Percentiles rank a stretch among this genome's conserved stretches.
Conservation (phyloP, 1,140 invertebrate genomes). For the Myzus persicae region DNA sequence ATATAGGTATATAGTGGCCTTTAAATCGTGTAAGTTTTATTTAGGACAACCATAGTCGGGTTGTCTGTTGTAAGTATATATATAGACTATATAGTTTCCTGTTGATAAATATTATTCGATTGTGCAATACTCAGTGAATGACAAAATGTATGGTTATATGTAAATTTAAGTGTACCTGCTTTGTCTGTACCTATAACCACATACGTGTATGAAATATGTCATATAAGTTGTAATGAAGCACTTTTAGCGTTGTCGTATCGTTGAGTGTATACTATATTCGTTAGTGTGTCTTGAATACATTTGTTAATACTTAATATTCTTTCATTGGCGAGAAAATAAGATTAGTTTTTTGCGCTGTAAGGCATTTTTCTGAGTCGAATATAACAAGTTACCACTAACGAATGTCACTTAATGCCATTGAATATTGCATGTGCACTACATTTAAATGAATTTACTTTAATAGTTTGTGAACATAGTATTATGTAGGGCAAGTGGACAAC, state of each 20-base stretch:
- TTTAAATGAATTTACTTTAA: background rate
- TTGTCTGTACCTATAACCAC: too few relatives aligned
- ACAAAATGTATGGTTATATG: background rate
- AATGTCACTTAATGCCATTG: background rate
- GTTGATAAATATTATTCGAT: background rate
- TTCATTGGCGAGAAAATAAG: background rate
- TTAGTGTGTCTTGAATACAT: background rate
- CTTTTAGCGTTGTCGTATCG: background rate
- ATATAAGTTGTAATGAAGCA: background rate
- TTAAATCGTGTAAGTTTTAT: slow-evolving; percentile 7
- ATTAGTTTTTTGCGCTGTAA: background rate
- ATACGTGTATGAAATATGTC: background rate
- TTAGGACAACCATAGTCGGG: background rate
- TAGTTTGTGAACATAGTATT: background rate
- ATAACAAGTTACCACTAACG: background rate
- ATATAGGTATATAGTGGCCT: background rate
- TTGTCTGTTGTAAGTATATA: background rate
- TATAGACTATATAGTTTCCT: background rate
- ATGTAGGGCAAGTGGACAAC: background rate
- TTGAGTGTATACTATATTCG: background rate
- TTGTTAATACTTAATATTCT: slow-evolving; percentile 1
- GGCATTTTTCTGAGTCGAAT: background rate
- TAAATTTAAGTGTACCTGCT: background rate
- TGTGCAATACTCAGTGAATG: background rate
- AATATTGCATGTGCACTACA: background rate